These are phyloP conservation scores for Alentia gelatinosa DNA, from an alignment of 2,888 invertebrate genomes.

Conservation along the genomic window DNA sequence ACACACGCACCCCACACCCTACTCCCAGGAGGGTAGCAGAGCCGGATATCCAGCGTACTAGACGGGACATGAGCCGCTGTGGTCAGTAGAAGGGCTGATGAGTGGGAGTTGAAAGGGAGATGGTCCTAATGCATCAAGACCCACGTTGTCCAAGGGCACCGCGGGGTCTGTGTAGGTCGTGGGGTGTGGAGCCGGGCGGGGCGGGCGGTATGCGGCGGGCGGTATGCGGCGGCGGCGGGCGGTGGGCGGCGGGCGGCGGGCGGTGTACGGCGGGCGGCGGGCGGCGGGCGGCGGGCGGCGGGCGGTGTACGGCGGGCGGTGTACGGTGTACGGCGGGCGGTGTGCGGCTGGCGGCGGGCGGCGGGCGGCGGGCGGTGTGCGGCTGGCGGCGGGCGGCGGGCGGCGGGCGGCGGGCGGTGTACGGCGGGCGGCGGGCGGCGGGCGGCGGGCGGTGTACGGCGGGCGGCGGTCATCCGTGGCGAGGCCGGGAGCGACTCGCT, in stretches of 20 bases:
- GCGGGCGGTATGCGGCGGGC: background rate
- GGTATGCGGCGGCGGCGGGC: background rate
- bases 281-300: conserved; percentile 65
- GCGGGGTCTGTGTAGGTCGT: background rate
- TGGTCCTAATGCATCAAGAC: background rate
- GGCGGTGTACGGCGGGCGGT: background rate
- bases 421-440: no score
- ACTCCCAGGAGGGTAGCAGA: no score
- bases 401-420: no score
- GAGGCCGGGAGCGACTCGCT: no score
- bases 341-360: background rate
- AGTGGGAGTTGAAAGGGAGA: background rate
- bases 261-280: background rate
- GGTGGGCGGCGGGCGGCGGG: background rate
- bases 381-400: no score
- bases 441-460: no score
- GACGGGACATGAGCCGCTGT: background rate
- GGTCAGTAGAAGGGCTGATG: background rate
- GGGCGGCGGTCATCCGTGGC: no score
- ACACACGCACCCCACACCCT: no score
- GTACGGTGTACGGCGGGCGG: conserved; percentile 60
- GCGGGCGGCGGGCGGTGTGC: no score
- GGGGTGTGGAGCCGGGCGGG: background rate
- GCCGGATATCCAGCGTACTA: no score
- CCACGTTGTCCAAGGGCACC: background rate